phyloP scores from a whole-genome alignment of 2,113 vertebrate genomes.

The Chloropsis hardwickii region DNA sequence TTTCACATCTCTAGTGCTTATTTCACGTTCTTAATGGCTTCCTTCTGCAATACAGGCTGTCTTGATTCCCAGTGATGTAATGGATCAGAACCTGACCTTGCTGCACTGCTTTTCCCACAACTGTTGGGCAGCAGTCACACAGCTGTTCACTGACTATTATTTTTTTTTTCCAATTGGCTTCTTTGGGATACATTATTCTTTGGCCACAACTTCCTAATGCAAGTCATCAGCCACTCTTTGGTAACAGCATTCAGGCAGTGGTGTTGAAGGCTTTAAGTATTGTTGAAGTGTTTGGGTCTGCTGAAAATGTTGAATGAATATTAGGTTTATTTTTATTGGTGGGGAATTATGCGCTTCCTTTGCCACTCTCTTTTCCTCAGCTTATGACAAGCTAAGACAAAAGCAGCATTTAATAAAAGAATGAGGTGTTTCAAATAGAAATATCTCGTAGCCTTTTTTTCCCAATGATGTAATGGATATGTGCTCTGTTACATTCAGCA shows the following conservation, averaged over 20 bases:
- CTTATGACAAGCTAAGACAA: neutral
- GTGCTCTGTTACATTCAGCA: neutral
- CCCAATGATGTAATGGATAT: neutral
- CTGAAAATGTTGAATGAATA: neutral
- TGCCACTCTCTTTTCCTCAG: neutral
- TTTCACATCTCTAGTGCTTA: neutral
- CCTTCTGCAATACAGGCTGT: neutral
- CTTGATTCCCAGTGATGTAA: neutral
- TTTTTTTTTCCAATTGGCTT: neutral
- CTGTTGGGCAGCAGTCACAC: neutral
- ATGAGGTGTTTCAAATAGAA: neutral
- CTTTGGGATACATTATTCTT: constrained; percentile 19
- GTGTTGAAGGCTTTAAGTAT: neutral
- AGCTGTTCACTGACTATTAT: neutral
- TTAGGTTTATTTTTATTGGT: neutral
- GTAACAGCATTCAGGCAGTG: neutral
- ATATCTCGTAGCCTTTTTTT: accelerated
- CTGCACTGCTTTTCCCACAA: neutral
- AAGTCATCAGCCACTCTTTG: neutral
- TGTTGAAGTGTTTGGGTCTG: neutral
- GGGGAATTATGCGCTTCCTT: neutral
- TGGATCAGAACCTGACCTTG: neutral
- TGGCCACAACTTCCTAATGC: neutral
- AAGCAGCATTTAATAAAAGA: neutral
- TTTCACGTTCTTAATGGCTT: neutral